These are phyloP conservation scores for Zygaena filipendulae DNA, from an alignment of 2,888 invertebrate species.

Conservation along the genomic window DNA sequence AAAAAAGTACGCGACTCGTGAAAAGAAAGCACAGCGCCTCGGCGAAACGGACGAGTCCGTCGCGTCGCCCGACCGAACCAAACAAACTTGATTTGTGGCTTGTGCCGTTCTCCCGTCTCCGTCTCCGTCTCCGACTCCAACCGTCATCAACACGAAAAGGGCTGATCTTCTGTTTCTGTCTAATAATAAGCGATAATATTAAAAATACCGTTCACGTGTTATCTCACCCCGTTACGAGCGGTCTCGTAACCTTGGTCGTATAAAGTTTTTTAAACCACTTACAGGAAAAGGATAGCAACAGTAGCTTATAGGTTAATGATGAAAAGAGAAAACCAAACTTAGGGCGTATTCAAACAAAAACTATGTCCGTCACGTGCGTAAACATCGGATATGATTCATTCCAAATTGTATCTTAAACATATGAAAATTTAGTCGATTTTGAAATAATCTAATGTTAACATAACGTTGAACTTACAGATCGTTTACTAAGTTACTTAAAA, in stretches of 20 bases:
- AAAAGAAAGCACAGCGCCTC: conserved; percentile 31
- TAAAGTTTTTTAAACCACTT: conserved; percentile 4
- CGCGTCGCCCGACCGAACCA: conserved; percentile 33
- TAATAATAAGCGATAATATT: conserved; percentile 35
- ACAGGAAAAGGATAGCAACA: too few relatives aligned
- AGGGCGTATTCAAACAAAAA: too few relatives aligned
- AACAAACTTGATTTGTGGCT: conserved; percentile 41
- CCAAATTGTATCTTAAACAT: too few relatives aligned
- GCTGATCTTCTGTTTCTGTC: conserved; percentile 35
- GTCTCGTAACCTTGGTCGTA: conserved; percentile 26
- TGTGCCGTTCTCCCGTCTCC: conserved; percentile 14
- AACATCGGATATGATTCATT: too few relatives aligned
- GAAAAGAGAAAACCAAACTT: too few relatives aligned
- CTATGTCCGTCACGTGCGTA: conserved; percentile 32
- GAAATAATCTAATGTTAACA: too few relatives aligned
- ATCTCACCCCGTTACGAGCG: conserved; percentile 17
- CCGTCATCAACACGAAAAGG: conserved; percentile 25
- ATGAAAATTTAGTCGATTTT: too few relatives aligned
- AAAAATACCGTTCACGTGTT: conserved; percentile 21
- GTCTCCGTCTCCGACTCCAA: conserved; percentile 21
- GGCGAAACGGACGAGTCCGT: conserved; percentile 41
- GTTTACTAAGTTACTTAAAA: too few relatives aligned
- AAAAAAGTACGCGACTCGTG: conserved; percentile 36
- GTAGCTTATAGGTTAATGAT: conserved; percentile 11
- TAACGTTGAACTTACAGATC: too few relatives aligned